Conservation (phyloP, 1,140 invertebrate species). For the Rhyacophila brunnea region DNA sequence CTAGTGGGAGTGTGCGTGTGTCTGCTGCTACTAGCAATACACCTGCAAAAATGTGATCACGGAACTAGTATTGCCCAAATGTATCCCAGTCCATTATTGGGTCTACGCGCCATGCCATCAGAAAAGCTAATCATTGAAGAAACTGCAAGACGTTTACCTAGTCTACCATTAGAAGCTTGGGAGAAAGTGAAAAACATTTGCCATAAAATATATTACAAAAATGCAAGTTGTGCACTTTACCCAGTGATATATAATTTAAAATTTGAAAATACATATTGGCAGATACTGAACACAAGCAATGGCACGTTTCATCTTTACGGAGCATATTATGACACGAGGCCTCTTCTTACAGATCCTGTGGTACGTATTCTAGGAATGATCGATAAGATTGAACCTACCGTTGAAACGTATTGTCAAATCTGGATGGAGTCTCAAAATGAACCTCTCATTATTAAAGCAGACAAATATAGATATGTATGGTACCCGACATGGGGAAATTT, state of each 20-base stretch:
- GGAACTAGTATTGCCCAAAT: no score
- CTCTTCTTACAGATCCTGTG: conserved; percentile 70
- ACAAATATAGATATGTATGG: conserved; percentile 92
- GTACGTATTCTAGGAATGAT: conserved; percentile 87
- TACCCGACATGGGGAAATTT: conserved; percentile 92
- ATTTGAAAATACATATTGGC: conserved; percentile 91
- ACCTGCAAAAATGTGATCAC: no score
- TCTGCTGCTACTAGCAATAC: no score
- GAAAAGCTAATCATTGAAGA: conserved; percentile 39
- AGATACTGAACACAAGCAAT: conserved; percentile 73
- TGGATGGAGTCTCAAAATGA: conserved; percentile 84
- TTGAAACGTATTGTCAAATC: conserved; percentile 81
- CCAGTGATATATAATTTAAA: conserved; percentile 84
- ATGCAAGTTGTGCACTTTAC: conserved; percentile 73
- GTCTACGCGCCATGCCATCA: no score
- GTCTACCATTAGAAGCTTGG: conserved; percentile 78
- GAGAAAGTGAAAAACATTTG: conserved; percentile 71
- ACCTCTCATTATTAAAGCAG: conserved; percentile 72
- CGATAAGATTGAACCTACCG: conserved; percentile 78
- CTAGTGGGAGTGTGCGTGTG: no score
- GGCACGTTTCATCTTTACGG: conserved; percentile 86
- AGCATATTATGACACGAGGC: conserved; percentile 82
- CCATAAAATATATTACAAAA: conserved; percentile 63
- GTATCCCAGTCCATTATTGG: no score
- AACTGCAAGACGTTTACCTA: conserved; percentile 70